Conservation (phyloP, 2,797 vertebrate genomes). For the Xyrichtys novacula region DNA sequence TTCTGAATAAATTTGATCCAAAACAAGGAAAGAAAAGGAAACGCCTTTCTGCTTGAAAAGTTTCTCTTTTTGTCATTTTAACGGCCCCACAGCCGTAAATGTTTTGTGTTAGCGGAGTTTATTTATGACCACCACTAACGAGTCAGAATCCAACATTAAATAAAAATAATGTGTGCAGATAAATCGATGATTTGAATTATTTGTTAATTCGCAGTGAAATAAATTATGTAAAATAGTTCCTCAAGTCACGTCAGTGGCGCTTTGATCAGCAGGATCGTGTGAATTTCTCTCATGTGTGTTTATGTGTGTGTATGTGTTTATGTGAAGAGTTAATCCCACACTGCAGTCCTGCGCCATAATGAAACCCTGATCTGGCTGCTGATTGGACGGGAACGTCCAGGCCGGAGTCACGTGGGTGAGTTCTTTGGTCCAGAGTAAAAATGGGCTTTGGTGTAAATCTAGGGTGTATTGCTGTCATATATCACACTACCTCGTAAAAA, state of each 20-base stretch:
- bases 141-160: too few species aligned
- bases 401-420: slow-evolving; percentile 89
- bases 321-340: slow-evolving; percentile 68
- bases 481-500: slow-evolving; percentile 99
- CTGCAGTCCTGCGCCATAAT: slow-evolving; percentile 88
- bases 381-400: slow-evolving; percentile 89
- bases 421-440: slow-evolving; percentile 92
- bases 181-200: neutral
- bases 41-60: too few species aligned
- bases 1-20: too few species aligned
- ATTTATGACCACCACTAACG: too few species aligned
- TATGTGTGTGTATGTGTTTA: slow-evolving; percentile 38
- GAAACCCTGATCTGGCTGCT: slow-evolving; percentile 80
- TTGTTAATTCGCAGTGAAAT: neutral
- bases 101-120: too few species aligned
- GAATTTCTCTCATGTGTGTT: slow-evolving; percentile 36
- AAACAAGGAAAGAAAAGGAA: too few species aligned
- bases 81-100: too few species aligned
- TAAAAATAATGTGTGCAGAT: too few species aligned
- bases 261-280: neutral
- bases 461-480: slow-evolving; percentile 98
- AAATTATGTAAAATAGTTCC: neutral
- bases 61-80: too few species aligned
- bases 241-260: neutral
- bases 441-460: slow-evolving; percentile 99